These are phyloP conservation scores for Oncopodura yosiiana DNA, from an alignment of 1,140 invertebrate genomes.

Conservation along the genomic window DNA sequence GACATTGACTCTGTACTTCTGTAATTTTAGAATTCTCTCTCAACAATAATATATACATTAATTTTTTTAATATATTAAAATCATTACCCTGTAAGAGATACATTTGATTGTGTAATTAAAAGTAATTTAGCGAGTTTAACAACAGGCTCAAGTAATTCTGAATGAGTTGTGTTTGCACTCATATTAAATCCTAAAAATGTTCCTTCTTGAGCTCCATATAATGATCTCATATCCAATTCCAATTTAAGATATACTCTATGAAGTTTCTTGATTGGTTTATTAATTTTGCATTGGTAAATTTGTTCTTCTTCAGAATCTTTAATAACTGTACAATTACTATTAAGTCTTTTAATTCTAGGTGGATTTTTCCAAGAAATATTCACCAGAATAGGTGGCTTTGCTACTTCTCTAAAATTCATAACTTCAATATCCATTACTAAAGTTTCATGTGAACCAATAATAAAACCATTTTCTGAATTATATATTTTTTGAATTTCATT, in stretches of 20 bases:
- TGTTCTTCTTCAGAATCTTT: background rate
- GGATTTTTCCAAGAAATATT: constrained; percentile 17
- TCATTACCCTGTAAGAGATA: background rate
- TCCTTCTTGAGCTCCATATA: background rate
- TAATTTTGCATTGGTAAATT: background rate
- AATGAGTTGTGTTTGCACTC: constrained; percentile 5
- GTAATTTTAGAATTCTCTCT: background rate
- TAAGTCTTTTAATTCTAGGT: constrained; percentile 14
- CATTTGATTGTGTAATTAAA: background rate
- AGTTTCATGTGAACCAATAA: constrained; percentile 21
- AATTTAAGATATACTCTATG: constrained; percentile 9
- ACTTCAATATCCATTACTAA: constrained; percentile 23
- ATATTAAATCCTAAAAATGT: background rate
- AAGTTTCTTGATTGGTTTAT: constrained; percentile 6
- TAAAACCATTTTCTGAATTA: background rate
- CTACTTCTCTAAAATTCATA: constrained; percentile 29
- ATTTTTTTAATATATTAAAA: background rate
- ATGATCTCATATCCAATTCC: constrained; percentile 12
- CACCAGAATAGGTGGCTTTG: constrained; percentile 24
- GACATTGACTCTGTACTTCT: background rate
- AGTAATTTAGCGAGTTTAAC: background rate
- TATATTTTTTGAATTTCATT: constrained; percentile 30
- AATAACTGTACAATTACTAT: background rate
- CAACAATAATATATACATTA: background rate
- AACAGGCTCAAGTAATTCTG: background rate